Conservation (phyloP, 2,113 vertebrate genomes). For the Prunella himalayana region DNA sequence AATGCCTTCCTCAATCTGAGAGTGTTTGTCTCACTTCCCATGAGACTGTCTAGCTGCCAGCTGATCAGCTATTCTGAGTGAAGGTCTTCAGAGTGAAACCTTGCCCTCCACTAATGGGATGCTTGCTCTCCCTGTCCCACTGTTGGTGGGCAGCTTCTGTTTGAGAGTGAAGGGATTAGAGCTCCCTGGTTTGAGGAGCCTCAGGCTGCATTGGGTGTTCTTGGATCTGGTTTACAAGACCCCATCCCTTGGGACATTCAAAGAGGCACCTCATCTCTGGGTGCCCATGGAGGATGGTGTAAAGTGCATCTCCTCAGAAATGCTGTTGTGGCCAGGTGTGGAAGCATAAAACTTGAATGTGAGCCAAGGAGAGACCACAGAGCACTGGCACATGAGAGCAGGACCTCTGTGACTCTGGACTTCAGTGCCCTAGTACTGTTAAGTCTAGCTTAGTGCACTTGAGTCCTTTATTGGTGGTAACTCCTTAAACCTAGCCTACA, state of each 20-base stretch:
- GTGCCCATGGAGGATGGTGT: fast-evolving
- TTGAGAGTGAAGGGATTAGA: not conserved
- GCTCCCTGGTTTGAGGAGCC: not conserved
- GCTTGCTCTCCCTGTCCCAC: not conserved
- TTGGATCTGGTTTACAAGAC: not conserved
- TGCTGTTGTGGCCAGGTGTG: not conserved
- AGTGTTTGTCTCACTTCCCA: conserved; percentile 30
- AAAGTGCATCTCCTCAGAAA: not conserved
- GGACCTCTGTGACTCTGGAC: not conserved
- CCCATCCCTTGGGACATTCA: not conserved
- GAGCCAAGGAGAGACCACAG: not conserved
- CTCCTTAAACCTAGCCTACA: not conserved
- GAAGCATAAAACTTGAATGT: not conserved
- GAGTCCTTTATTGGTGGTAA: not conserved
- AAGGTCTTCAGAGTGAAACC: not conserved
- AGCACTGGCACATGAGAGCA: not conserved
- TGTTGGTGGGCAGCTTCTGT: not conserved
- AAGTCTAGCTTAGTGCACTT: not conserved
- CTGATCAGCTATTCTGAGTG: not conserved
- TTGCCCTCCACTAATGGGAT: not conserved
- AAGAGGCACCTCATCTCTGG: not conserved
- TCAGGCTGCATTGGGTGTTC: not conserved
- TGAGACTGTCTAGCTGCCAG: not conserved
- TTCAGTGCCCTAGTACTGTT: not conserved
- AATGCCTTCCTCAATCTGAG: conserved; percentile 39